Base-by-base conservation (phyloP, 2,113 vertebrate genomes). In the Lipophrys pholis region DNA sequence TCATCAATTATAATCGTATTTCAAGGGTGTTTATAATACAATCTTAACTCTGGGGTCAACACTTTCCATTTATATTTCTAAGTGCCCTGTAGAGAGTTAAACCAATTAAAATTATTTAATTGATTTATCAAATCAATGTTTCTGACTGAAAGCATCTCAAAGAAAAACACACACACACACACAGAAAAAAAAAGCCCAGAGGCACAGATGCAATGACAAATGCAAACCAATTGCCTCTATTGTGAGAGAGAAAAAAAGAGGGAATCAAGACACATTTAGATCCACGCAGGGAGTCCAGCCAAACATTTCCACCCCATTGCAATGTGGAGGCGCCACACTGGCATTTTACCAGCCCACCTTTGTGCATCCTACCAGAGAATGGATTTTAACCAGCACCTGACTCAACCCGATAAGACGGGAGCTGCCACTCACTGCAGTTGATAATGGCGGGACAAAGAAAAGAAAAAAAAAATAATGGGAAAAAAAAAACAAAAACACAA, bases 401-500 rank as follows among this genome's bases (percentile, higher is more conserved):
- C 82, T 83, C 73, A 73, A 57, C n/a, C 63, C 78, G 90, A 92
- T 92, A 93, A 93, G 86, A 81, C 82, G 43, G 55, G 74, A 85
- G 52, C 80, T 67, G 65, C 76, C 69, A 69, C 39, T 76, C 51
- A 51, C 40, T 38, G 56, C 71, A 84, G 69, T 51, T 55, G 48
- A 88, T 84, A 86, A 87, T 84, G 81, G 76, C 72, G 78, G 59
- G 51, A 74, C 65, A 73, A 45, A 66, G 21, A 30, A 30, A 30
- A 4, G 4, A 30, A 69, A 73, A 58, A 30, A 67, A 68, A 75
- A 84, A 43, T 55, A 68, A 76, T 48, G 30, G 68, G 49, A 46
- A 16, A 21, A 30, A 49, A 38, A 69, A 70, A 16, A 17, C n/a
- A 2, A 50, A 49, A 38, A 69, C 66, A 36, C 15, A 45, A 39